Conservation (phyloP, 2,113 vertebrate genomes). For the Myodes glareolus region DNA sequence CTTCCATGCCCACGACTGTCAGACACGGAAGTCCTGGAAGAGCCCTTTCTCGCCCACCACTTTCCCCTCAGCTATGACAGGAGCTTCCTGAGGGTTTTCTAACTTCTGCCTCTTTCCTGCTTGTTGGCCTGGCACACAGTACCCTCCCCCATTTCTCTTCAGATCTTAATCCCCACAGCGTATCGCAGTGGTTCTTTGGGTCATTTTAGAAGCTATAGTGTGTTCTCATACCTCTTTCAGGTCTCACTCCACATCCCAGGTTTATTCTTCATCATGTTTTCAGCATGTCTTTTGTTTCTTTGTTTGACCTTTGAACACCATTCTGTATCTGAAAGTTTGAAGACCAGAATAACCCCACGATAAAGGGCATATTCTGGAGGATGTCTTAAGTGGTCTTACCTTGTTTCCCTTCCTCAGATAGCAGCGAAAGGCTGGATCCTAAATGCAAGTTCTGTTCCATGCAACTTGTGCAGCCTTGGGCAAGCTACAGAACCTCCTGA, state of each 20-base stretch:
- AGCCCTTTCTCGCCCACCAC: background rate
- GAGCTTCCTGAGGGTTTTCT: background rate
- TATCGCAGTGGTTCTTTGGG: background rate
- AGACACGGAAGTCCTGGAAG: background rate
- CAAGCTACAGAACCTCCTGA: background rate
- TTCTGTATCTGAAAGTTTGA: conserved; percentile 28
- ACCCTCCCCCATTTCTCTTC: background rate
- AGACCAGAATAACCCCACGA: background rate
- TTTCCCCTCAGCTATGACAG: background rate
- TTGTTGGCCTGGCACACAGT: background rate
- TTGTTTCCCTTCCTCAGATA: background rate
- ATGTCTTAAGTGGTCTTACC: background rate
- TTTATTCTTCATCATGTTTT: background rate
- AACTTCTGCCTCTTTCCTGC: background rate
- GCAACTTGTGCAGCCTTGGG: background rate
- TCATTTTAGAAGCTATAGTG: background rate
- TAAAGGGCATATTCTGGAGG: background rate
- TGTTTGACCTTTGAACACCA: background rate
- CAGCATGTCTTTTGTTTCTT: background rate
- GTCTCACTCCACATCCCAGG: background rate
- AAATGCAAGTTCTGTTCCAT: background rate
- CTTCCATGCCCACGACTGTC: background rate
- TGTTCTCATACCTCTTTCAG: background rate
- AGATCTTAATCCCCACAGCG: background rate
- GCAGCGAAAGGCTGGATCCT: background rate